Percentiles rank a stretch among this genome's conserved stretches.
phyloP scores from a whole-genome alignment of 2,797 vertebrate genomes.

The Sebastes trivittatus region DNA sequence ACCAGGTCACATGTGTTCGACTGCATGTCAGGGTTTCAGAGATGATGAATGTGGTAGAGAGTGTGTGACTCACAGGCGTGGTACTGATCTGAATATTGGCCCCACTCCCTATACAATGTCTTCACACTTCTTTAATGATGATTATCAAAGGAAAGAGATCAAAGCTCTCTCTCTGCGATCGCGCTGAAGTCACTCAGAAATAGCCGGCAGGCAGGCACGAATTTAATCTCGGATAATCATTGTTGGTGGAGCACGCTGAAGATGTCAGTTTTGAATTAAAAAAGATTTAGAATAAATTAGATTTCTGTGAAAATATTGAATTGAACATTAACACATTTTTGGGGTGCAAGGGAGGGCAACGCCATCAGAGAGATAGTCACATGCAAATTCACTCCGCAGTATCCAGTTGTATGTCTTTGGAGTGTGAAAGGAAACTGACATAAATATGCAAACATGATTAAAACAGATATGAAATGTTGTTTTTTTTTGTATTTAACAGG shows the following conservation, averaged over 20 bases:
- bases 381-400: background rate
- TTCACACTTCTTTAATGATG: constrained; percentile 32
- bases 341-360: background rate
- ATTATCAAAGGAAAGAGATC: constrained; percentile 50
- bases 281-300: background rate
- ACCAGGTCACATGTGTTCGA: constrained; percentile 27
- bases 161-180: constrained; percentile 24
- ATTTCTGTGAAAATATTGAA: constrained; percentile 9
- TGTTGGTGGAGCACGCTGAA: background rate
- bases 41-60: constrained; percentile 19
- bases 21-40: constrained; percentile 22
- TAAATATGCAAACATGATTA: background rate
- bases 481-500: constrained; percentile 75
- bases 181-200: constrained; percentile 34
- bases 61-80: constrained; percentile 37
- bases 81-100: constrained; percentile 42
- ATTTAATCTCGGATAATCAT: constrained; percentile 24
- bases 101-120: constrained; percentile 12
- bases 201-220: constrained; percentile 12
- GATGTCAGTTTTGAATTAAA: constrained; percentile 17
- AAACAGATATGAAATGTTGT: background rate
- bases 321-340: constrained; percentile 2
- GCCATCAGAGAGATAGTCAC: background rate
- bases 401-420: background rate
- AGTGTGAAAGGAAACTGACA: background rate